A percentile compares a stretch with the other conserved stretches of the same genome.
phyloP scores from a whole-genome alignment of 2,113 vertebrate species.

The Pantherophis guttatus region DNA sequence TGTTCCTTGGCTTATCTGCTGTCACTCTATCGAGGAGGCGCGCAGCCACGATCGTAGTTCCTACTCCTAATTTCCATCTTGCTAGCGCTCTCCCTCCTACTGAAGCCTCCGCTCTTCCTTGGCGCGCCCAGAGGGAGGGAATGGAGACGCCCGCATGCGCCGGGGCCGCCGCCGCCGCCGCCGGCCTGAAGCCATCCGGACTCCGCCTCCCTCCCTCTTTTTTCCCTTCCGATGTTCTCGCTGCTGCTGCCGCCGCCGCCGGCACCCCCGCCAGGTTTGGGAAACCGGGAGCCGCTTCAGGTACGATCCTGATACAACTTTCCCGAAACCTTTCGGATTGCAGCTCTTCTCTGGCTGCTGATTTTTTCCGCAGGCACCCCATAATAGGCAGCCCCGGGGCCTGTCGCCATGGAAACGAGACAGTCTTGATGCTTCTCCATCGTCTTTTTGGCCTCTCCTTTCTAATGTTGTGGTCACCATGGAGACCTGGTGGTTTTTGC shows the following conservation, averaged over 20 bases:
- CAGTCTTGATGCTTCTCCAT: neutral
- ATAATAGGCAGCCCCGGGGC: neutral
- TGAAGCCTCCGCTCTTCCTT: neutral
- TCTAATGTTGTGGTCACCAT: neutral
- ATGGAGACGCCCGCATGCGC: neutral
- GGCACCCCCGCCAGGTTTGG: neutral
- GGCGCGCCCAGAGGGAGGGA: neutral
- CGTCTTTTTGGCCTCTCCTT: neutral
- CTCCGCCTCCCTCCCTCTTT: neutral
- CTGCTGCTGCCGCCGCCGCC: neutral
- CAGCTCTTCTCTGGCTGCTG: neutral
- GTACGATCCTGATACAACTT: neutral
- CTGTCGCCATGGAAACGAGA: neutral
- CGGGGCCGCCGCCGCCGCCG: no score
- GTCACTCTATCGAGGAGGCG: neutral
- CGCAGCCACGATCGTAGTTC: neutral
- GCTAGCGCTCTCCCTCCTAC: neutral
- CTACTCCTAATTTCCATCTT: neutral
- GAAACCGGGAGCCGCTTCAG: constrained; percentile 10
- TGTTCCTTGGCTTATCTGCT: neutral
- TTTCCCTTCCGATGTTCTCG: neutral
- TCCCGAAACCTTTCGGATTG: neutral
- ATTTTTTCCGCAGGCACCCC: neutral
- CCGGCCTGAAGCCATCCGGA: neutral
- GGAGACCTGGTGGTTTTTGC: neutral